Evolutionary conservation across 2,797 vertebrate species (phyloP), one percentile per base, ranked within the genome.

Genomic region (Pseudocheirus occidentalis): DNA sequence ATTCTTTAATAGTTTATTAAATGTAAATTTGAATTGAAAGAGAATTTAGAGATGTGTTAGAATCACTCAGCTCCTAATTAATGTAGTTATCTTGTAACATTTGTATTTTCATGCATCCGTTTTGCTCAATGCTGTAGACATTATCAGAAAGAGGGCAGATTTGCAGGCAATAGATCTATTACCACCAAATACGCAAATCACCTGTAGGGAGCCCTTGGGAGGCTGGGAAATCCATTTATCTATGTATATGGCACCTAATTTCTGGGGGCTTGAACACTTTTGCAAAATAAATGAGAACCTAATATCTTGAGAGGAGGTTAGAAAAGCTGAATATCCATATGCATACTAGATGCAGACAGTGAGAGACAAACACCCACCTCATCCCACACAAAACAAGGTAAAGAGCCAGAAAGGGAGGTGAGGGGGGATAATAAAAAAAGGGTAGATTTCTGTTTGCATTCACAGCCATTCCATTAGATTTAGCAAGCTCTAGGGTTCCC

Each of bases 81-180:
- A 46, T 46, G 21, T 40, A 81, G 93, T 90, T 94, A 54, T 87
- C 46, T 58, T 95, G 87, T 94, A 91, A 87, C 93, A 66, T 93
- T 91, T 94, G 91, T 31, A 56, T 50, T 12, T 94, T 29, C 73
- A 90, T 3, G 53, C 92, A 50, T 57, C 91, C 90, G 24, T 73
- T 93, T 94, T 96, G 66, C 52, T 94, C 54, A 93, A 66, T n/a
- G 52, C 95, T 94, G 95, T 90, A n/a, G 90, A 91, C 28, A 59
- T 94, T 66, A 0, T 92, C 54, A 46, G 4, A n/a, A 0, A 21
- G 55, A 55, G 31, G 87, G 18, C 21, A 81, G 40, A 24, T 94
- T 57, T 46, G 59, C 46, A 57, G 94, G 92, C 14, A 57, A 92
- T 52, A 81, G 46, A 81, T 1, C 9, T 40, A 24, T 91, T 0